Conservation (phyloP, 2,888 invertebrate genomes). For the Zhengitettix transpicula region DNA sequence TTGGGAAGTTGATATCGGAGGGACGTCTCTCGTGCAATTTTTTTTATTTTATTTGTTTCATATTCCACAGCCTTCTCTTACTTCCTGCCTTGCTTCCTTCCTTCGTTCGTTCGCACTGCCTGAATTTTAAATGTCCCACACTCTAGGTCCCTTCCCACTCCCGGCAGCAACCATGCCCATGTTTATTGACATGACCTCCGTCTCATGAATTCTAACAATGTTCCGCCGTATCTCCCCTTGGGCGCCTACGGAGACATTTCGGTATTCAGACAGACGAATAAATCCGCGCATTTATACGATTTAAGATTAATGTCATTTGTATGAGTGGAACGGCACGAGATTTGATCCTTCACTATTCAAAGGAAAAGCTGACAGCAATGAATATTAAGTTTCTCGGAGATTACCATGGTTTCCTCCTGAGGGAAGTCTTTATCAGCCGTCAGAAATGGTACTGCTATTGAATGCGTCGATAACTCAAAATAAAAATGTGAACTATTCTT, state of each 20-base stretch:
- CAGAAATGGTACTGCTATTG: too few relatives aligned
- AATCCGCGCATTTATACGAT: neutral
- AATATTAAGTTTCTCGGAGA: neutral
- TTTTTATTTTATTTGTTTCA: constrained; percentile 11
- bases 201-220: constrained; percentile 5
- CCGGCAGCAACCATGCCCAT: neutral
- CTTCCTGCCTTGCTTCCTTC: constrained; percentile 2
- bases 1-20: constrained; percentile 3
- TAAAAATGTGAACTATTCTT: too few relatives aligned
- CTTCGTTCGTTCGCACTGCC: too few relatives aligned
- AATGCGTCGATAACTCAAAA: too few relatives aligned
- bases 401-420: neutral
- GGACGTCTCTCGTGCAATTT: neutral
- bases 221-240: too few relatives aligned
- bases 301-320: neutral
- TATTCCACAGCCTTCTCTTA: neutral
- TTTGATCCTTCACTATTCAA: neutral
- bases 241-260: neutral
- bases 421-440: too few relatives aligned
- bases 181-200: constrained; percentile 8
- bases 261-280: neutral
- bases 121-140: too few relatives aligned
- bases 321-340: neutral
- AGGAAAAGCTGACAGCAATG: neutral
- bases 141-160: too few relatives aligned